These are phyloP conservation scores for Galerucella calmariensis DNA, from an alignment of 2,888 invertebrate species.

Conservation along the genomic window DNA sequence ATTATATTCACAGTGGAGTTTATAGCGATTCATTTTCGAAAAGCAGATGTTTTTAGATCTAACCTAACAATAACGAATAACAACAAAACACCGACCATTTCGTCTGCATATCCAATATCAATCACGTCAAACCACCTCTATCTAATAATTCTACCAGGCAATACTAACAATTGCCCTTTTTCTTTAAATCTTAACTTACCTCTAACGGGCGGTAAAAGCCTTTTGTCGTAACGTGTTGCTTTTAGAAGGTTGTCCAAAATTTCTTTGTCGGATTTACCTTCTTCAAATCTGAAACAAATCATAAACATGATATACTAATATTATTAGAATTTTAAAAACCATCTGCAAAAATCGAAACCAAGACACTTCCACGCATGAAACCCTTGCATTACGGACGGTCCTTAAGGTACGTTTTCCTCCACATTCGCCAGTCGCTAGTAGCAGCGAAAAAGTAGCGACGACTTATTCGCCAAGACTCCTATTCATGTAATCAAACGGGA, in stretches of 20 bases:
- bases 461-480: too few relatives aligned
- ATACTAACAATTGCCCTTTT: constrained; percentile 8
- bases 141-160: constrained; percentile 25
- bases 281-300: constrained; percentile 79
- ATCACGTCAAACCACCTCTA: neutral
- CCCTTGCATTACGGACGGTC: too few relatives aligned
- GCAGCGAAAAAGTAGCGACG: too few relatives aligned
- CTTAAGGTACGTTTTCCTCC: too few relatives aligned
- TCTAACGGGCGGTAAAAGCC: constrained; percentile 90
- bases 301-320: too few relatives aligned
- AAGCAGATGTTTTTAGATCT: neutral
- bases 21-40: neutral
- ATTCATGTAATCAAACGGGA: too few relatives aligned
- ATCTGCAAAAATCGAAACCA: too few relatives aligned
- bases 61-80: constrained; percentile 1
- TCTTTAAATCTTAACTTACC: constrained; percentile 72
- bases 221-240: constrained; percentile 90
- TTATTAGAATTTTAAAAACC: too few relatives aligned
- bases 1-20: too few relatives aligned
- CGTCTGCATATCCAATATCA: constrained; percentile 16
- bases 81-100: constrained; percentile 1
- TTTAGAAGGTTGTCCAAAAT: constrained; percentile 90
- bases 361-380: too few relatives aligned
- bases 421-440: too few relatives aligned
- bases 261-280: constrained; percentile 92